These are phyloP conservation scores for Anastrepha obliqua DNA, from an alignment of 1,140 invertebrate species.

Conservation along the genomic window DNA sequence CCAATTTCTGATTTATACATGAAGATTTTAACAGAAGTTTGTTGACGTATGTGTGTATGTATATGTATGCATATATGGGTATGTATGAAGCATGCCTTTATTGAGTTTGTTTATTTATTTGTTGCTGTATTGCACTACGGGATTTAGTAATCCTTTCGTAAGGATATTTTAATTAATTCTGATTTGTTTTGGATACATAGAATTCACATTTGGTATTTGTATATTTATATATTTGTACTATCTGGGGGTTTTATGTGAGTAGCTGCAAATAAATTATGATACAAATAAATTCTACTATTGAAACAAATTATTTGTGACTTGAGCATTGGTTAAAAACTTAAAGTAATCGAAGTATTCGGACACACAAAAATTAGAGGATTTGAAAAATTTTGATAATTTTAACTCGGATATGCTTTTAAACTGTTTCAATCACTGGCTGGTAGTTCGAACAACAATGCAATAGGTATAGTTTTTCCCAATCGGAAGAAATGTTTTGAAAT, in stretches of 20 bases:
- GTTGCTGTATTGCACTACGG: neutral
- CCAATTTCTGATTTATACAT: neutral
- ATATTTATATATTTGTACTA: neutral
- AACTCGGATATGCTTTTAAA: too few relatives aligned
- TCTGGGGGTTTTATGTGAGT: neutral
- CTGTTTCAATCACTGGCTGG: too few relatives aligned
- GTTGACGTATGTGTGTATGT: neutral
- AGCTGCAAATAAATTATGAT: neutral
- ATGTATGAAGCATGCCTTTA: neutral
- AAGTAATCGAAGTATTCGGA: too few relatives aligned
- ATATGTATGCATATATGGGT: neutral
- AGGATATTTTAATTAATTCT: conserved; percentile 25
- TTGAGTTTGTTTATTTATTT: neutral
- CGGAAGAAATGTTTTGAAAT: too few relatives aligned
- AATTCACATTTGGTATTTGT: neutral
- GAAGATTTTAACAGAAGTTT: neutral
- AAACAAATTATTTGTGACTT: too few relatives aligned
- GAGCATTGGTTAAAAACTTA: too few relatives aligned
- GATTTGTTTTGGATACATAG: neutral
- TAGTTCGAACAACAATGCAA: too few relatives aligned
- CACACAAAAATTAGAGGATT: too few relatives aligned
- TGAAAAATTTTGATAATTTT: too few relatives aligned
- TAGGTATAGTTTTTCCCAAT: too few relatives aligned
- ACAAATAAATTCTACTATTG: neutral
- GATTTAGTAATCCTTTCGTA: neutral